phyloP scores from a whole-genome alignment of 2,113 vertebrate genomes.

The Asarcornis scutulata region DNA sequence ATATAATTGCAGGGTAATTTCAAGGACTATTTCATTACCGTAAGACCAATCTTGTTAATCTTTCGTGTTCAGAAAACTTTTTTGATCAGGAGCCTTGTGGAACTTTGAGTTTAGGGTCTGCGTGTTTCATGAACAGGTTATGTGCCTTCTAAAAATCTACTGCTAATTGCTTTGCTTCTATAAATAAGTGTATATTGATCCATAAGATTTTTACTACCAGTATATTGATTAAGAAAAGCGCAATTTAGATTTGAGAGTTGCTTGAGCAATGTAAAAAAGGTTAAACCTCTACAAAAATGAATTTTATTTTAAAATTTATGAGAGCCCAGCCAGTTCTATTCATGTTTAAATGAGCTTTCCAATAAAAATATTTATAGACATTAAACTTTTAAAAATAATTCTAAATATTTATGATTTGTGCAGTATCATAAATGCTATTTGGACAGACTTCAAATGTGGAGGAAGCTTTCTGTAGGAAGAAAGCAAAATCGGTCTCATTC shows the following conservation, averaged over 20 bases:
- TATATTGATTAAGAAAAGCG: background rate
- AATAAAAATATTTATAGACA: background rate
- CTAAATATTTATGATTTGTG: constrained; percentile 18
- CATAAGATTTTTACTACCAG: background rate
- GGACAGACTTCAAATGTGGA: constrained; percentile 14
- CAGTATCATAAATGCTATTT: background rate
- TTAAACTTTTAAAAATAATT: background rate
- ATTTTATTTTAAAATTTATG: background rate
- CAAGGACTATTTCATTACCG: background rate
- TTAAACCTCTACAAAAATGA: background rate
- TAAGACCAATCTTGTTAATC: background rate
- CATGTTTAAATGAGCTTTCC: background rate
- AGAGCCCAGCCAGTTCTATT: background rate
- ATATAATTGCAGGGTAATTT: constrained; percentile 7
- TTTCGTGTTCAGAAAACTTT: background rate
- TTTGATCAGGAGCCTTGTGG: background rate
- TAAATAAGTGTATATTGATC: background rate
- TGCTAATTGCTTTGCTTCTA: background rate
- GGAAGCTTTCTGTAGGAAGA: constrained; percentile 16
- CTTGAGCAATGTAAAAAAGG: background rate
- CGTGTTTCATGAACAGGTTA: background rate
- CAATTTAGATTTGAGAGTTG: background rate
- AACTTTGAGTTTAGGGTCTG: background rate
- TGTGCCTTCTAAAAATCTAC: background rate
- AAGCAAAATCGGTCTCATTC: background rate